These are phyloP conservation scores for Nymphalis io DNA, from an alignment of 1,140 invertebrate genomes.

Conservation along the genomic window DNA sequence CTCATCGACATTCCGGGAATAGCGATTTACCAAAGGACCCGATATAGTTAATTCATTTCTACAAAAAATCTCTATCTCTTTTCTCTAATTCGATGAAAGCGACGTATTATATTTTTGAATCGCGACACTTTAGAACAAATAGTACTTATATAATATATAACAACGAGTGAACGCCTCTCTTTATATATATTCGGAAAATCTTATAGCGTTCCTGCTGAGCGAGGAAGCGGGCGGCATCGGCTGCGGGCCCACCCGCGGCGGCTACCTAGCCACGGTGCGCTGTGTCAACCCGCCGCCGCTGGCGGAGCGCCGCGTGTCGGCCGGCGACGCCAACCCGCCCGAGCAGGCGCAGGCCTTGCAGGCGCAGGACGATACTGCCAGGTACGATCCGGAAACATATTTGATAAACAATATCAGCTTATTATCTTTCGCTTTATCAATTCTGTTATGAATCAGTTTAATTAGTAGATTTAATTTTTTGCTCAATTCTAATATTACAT, in stretches of 20 bases:
- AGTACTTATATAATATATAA: no score
- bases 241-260: constrained; percentile 45
- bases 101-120: no score
- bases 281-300: constrained; percentile 78
- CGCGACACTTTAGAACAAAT: no score
- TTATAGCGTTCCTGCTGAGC: constrained; percentile 61
- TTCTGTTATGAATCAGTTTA: no score
- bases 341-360: constrained; percentile 43
- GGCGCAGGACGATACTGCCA: constrained; percentile 61
- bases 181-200: no score
- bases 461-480: no score
- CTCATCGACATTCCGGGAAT: no score
- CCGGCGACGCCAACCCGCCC: constrained; percentile 66
- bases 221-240: constrained; percentile 51
- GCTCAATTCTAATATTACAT: no score
- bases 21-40: background rate
- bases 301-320: constrained; percentile 69
- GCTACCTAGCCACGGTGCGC: constrained; percentile 77
- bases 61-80: no score
- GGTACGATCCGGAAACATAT: background rate
- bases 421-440: no score
- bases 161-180: no score
- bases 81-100: no score
- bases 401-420: background rate
- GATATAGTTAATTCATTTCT: background rate